A percentile compares a stretch with the other conserved stretches of the same genome.
Conservation (phyloP, 2,797 vertebrate genomes). For the Chaetophractus vellerosus region DNA sequence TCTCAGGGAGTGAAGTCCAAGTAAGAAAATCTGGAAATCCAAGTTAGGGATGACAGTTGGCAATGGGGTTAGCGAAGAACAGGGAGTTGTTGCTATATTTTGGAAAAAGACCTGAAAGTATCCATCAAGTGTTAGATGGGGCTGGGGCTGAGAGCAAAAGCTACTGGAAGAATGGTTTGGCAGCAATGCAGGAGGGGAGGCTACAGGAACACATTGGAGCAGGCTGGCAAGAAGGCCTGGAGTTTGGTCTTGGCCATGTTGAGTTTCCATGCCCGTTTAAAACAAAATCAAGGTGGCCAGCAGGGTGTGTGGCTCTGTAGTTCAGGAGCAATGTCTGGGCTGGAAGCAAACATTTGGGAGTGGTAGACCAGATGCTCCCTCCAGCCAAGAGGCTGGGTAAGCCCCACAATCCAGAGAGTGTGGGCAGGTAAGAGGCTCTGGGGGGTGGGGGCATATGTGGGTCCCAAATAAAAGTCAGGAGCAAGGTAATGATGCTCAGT, state of each 20-base stretch:
- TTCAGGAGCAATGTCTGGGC: too few species aligned
- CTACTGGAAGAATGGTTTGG: accelerated
- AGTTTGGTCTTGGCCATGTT: neutral
- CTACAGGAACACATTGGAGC: too few species aligned
- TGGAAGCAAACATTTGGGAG: neutral
- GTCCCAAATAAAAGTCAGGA: neutral
- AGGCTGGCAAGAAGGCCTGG: neutral
- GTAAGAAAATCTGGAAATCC: neutral
- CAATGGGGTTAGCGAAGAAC: accelerated
- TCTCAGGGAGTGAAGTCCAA: too few species aligned
- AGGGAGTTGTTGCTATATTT: accelerated
- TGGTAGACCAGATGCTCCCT: neutral
- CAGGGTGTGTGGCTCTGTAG: neutral
- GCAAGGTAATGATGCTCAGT: too few species aligned
- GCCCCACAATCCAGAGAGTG: too few species aligned
- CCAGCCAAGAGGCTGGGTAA: neutral
- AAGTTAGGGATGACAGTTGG: neutral
- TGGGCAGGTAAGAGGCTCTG: neutral
- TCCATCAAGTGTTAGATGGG: too few species aligned
- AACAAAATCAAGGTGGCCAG: too few species aligned
- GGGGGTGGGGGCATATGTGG: too few species aligned
- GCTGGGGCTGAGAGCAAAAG: neutral
- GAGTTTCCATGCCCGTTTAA: too few species aligned
- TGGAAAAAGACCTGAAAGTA: neutral
- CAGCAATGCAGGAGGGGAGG: neutral